Conservation (phyloP, 2,113 vertebrate species). For the Brachyhypopomus occidentalis region DNA sequence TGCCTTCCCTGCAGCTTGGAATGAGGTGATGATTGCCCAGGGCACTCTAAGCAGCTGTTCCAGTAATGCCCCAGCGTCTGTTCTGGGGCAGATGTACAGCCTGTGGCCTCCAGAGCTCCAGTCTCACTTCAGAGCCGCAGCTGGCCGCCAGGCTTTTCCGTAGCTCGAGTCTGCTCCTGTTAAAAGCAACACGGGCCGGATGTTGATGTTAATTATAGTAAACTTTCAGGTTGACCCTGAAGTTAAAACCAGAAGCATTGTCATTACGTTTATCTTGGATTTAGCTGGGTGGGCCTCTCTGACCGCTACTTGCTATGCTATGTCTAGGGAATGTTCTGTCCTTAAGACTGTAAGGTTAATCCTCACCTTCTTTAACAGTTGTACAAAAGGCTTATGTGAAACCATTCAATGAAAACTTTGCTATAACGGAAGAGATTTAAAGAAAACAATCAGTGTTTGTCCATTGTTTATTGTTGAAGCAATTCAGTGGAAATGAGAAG, state of each 20-base stretch:
- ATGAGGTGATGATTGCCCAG: conserved; percentile 2
- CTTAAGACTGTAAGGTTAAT: neutral
- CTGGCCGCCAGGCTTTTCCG: conserved; percentile 17
- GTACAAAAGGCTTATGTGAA: neutral
- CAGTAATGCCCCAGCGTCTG: conserved; percentile 1
- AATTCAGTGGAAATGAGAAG: neutral
- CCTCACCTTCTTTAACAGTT: neutral
- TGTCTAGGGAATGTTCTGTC: neutral
- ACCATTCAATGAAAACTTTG: neutral
- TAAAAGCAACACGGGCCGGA: conserved; percentile 2
- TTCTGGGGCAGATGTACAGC: conserved; percentile 26
- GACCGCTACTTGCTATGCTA: too few species aligned
- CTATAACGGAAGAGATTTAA: neutral
- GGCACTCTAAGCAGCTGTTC: conserved; percentile 6
- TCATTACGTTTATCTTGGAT: conserved; percentile 9
- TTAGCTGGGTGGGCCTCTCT: conserved; percentile 18
- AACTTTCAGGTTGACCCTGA: conserved; percentile 18
- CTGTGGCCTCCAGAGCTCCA: neutral
- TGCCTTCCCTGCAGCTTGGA: conserved; percentile 31
- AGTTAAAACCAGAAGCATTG: conserved; percentile 27
- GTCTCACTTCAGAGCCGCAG: conserved; percentile 28
- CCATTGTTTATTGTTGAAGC: neutral
- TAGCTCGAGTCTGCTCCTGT: neutral
- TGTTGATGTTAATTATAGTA: conserved; percentile 36
- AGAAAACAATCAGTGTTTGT: neutral